Percentiles rank a stretch among this genome's conserved stretches.
phyloP scores from a whole-genome alignment of 2,797 vertebrate genomes.

The Cuculus canorus region DNA sequence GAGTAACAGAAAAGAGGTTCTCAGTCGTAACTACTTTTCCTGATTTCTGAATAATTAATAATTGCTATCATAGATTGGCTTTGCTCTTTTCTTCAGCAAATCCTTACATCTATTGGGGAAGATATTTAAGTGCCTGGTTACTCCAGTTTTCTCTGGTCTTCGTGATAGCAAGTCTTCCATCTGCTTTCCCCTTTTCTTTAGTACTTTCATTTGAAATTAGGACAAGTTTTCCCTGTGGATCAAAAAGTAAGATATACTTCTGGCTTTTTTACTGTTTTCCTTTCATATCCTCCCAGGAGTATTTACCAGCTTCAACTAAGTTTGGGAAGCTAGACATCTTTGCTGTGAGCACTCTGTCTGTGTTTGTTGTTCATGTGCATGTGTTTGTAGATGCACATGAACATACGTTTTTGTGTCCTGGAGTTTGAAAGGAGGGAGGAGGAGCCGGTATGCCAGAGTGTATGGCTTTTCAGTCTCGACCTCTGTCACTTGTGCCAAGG shows the following conservation, averaged over 20 bases:
- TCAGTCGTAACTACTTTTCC: background rate
- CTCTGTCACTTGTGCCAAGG: background rate
- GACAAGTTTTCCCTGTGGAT: background rate
- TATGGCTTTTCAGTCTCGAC: background rate
- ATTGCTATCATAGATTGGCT: background rate
- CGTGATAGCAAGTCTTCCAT: background rate
- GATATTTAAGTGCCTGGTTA: background rate
- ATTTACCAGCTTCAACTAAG: background rate
- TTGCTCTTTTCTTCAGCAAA: background rate
- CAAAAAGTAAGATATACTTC: background rate
- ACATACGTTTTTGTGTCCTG: fast-evolving
- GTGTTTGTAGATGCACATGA: background rate
- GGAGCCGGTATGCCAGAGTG: fast-evolving
- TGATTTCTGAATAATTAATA: background rate
- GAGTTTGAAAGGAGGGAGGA: background rate
- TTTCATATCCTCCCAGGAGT: background rate
- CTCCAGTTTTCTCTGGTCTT: background rate
- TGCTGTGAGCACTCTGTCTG: background rate
- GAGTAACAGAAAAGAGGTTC: background rate
- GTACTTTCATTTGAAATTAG: background rate
- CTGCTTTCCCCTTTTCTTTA: background rate
- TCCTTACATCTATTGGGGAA: background rate
- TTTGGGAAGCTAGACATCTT: background rate
- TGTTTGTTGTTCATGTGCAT: background rate
- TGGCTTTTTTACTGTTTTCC: background rate